Evolutionary conservation across 2,797 vertebrate species (phyloP).

Genomic region (Sebastes elongatus): DNA sequence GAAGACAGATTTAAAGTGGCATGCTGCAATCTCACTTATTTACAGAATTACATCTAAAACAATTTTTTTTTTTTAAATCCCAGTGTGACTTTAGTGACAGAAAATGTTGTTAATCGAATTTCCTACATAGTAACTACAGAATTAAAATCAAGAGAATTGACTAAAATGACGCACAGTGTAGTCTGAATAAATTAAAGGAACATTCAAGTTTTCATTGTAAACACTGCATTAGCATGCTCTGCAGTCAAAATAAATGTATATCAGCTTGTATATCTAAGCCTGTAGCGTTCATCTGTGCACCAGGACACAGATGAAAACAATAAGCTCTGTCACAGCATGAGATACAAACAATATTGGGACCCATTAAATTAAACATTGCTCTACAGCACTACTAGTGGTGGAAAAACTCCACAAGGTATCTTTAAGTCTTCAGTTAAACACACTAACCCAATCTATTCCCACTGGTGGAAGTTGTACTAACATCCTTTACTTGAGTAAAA

Average conservation of each 20-base stretch:
- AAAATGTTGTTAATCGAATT: background rate
- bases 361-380: background rate
- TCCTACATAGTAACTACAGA: background rate
- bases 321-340: background rate
- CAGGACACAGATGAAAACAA: background rate
- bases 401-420: background rate
- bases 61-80: no score
- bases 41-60: background rate
- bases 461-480: background rate
- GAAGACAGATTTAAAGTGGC: background rate
- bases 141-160: background rate
- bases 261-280: no score
- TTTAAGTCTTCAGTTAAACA: background rate
- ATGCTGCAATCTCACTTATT: background rate
- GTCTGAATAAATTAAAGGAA: background rate
- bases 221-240: background rate
- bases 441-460: background rate
- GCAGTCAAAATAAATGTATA: background rate
- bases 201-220: background rate
- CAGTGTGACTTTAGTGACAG: background rate
- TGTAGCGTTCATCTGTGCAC: background rate
- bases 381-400: conserved; percentile 13
- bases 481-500: background rate
- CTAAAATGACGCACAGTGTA: background rate
- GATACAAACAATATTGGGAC: background rate